Evolutionary conservation across 2,888 invertebrate species (phyloP), one percentile per base, ranked within the genome.

Genomic region (Drosophila prolongata): DNA sequence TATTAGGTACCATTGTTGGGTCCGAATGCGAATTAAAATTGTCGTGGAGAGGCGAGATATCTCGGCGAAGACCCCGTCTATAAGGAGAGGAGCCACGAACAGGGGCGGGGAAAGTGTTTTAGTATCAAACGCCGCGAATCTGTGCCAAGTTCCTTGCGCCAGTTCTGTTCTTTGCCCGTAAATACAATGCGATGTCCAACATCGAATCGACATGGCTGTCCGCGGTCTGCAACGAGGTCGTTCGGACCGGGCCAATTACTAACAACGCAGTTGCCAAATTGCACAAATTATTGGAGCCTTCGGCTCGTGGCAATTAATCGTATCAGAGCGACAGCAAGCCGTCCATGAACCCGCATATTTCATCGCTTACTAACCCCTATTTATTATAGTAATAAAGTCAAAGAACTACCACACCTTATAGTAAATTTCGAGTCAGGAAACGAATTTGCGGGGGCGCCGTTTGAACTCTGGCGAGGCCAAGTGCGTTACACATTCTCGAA

Each of bases 121-220:
- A 67, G 75, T 78, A 76, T 78, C 75, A 78, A 74, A 87, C 47
- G 30, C 14, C 30, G 47, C 47, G 30, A 47, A 34, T 82, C 86
- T 82, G 89, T 89, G 85, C 85, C 88, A 85, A 85, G 85, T 85
- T 89, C 86, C 86, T 87, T 81, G 86, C 80, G 74, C 86, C 77
- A 79, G 81, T 78, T 82, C 78, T 74, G 24, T 24, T 24, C 24
- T 24, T 24, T 24, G 24, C 5, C 59, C 16, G 24, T 44, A 60
- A 61, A 72, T 68, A 65, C 86, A 65, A 65, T 71, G 65, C 73
- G 42, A 47, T 50, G 57, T 58, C 46, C 54, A 67, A 87, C 85
- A 86, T 88, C 88, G 76, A 88, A 88, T 88, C 88, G 76, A 88
- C 85, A 80, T 75, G 82, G 70, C 60, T 82, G 71, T 79, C 71